Base-by-base conservation (phyloP, 2,888 invertebrate genomes). In the Nipponacmea schrenckii region DNA sequence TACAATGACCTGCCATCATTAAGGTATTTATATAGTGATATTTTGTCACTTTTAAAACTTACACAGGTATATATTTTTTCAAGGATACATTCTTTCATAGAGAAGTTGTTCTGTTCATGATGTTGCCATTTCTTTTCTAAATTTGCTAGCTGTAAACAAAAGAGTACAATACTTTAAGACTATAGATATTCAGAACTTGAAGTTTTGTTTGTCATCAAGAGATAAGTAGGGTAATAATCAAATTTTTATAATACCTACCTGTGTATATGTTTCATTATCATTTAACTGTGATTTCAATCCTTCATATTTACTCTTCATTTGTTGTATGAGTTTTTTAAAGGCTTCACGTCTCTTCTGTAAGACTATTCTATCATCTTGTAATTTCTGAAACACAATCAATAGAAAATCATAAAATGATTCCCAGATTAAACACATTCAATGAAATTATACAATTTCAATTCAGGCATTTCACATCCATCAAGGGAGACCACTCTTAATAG, bases 51-150 rank as follows among this genome's bases (percentile, higher is more conserved):
- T 31, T 31, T 2, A 7, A 4, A 2, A 31, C 31, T 31, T 31
- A 31, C 31, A 31, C 39, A 5, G 8, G 3, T 20, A 20, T 24
- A n/a, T 56, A 56, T 20, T 20, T 45, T 20, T 62, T 46, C 70
- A 85, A 87, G 87, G 87, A 94, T 92, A 82, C 93, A 93, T 81
- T 93, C 93, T 84, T 92, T 91, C 79, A 94, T 89, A 14, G 92
- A 91, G 73, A 92, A 92, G 85, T 93, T 94, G 78, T 92, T 92
- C 77, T 92, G 92, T 81, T 93, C 93, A 48, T 93, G 87, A 72
- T 92, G 92, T 15, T 92, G 92, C 81, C 94, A 89, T 84, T 93
- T 93, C 69, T 92, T 92, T 86, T 94, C 94, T 77, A 94, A 86
- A 65, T 90, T 91, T 77, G 91, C 92, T n/a, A 94, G 89, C 87